Percentiles rank a stretch among this genome's conserved stretches.
Evolutionary conservation across 2,888 invertebrate genomes (phyloP).

Genomic region (Quadriops clusia): DNA sequence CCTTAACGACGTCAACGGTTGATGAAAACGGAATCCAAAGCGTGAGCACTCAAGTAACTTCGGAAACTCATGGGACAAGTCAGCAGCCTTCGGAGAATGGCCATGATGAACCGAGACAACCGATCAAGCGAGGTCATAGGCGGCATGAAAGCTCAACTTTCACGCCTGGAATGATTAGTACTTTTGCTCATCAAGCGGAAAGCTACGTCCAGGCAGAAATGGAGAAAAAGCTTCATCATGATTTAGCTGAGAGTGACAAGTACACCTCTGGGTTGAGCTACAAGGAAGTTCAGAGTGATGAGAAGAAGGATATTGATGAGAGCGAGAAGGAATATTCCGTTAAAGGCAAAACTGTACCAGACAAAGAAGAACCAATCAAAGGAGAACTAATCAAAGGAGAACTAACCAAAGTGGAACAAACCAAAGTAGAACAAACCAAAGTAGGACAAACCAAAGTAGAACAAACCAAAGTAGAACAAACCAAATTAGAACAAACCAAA

Average conservation of each 20-base stretch:
- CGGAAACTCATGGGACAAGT: constrained; percentile 28
- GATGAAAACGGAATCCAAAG: constrained; percentile 39
- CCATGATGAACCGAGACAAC: constrained; percentile 22
- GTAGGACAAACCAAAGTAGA: too few relatives aligned
- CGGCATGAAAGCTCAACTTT: constrained; percentile 42
- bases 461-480: too few relatives aligned
- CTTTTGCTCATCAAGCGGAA: constrained; percentile 18
- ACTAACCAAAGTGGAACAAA: too few relatives aligned
- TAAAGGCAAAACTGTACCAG: too few relatives aligned
- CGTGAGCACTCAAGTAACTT: constrained; percentile 44
- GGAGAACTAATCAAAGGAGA: too few relatives aligned
- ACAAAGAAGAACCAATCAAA: too few relatives aligned
- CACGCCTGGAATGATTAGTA: constrained; percentile 25
- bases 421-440: too few relatives aligned
- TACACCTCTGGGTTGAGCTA: constrained; percentile 29
- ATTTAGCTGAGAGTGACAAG: constrained; percentile 33
- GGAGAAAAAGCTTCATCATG: constrained; percentile 25
- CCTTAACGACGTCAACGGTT: constrained; percentile 40
- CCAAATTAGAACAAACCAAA: too few relatives aligned
- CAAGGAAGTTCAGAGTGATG: constrained; percentile 36
- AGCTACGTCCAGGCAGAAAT: constrained; percentile 20
- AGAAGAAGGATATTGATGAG: constrained; percentile 38
- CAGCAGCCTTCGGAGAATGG: constrained; percentile 11
- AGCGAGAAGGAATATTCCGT: too few relatives aligned
- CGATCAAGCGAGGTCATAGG: constrained; percentile 41